Conservation (phyloP, 2,888 invertebrate genomes). For the Heterodera filipjevi region DNA sequence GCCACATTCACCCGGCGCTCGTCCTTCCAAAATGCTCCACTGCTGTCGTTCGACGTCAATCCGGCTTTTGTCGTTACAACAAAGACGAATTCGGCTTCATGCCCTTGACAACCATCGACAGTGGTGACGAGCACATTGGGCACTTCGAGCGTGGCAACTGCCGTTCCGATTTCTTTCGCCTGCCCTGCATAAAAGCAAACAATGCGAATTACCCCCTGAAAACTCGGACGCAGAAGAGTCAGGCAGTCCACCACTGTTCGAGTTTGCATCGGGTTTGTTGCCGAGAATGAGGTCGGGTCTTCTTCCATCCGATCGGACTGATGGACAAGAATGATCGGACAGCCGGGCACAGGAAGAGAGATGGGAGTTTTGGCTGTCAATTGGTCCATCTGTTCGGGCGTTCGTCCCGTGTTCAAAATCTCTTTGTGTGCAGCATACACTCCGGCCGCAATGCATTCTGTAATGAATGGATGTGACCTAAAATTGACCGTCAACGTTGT, state of each 20-base stretch:
- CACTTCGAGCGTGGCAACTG: not conserved
- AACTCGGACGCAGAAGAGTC: not conserved
- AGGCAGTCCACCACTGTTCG: not conserved
- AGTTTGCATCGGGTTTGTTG: not conserved
- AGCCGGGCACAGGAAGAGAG: not conserved
- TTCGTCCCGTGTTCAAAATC: not conserved
- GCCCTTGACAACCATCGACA: conserved; percentile 2
- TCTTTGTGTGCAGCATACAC: conserved; percentile 8
- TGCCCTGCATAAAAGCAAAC: conserved; percentile 14
- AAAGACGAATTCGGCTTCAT: conserved; percentile 8
- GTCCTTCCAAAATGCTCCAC: conserved; percentile 19
- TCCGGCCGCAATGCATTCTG: not conserved
- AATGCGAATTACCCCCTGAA: not conserved
- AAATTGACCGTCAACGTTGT: not conserved
- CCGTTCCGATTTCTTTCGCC: conserved; percentile 3
- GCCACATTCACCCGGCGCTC: conserved; percentile 14
- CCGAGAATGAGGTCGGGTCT: conserved; percentile 17
- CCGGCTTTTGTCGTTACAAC: conserved; percentile 15
- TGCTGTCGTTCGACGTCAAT: not conserved
- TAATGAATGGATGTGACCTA: not conserved
- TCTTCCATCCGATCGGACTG: not conserved
- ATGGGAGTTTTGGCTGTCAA: not conserved
- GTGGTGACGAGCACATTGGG: not conserved
- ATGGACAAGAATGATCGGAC: conserved; percentile 3
- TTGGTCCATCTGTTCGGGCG: not conserved